phyloP scores from a whole-genome alignment of 2,888 invertebrate species.

The Alitta virens region DNA sequence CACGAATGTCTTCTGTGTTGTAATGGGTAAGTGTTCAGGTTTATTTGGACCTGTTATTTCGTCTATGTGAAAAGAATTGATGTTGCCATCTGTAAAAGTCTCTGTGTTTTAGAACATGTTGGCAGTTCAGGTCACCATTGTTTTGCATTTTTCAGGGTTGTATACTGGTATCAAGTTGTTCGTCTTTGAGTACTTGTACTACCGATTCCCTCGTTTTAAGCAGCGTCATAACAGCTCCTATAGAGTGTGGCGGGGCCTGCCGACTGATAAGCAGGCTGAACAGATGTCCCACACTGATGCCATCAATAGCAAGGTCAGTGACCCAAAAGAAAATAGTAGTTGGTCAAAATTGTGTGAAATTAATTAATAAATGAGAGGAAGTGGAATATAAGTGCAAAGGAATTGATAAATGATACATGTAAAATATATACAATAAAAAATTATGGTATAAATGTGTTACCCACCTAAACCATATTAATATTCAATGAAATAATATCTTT shows the following conservation, averaged over 20 bases:
- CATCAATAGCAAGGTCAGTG: constrained; percentile 40
- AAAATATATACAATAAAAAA: not conserved
- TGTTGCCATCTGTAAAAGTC: no score
- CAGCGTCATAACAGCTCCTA: constrained; percentile 54
- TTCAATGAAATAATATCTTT: no score
- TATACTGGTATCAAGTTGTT: constrained; percentile 58
- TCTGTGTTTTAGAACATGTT: no score
- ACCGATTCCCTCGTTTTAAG: constrained; percentile 58
- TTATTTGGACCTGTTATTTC: not conserved
- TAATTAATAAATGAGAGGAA: no score
- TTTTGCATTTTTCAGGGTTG: constrained; percentile 35
- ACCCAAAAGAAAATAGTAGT: not conserved
- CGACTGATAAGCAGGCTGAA: constrained; percentile 54
- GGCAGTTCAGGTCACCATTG: not conserved
- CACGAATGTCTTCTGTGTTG: constrained; percentile 38
- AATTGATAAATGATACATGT: no score
- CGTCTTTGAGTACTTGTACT: constrained; percentile 58
- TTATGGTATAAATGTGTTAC: no score
- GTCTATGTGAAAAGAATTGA: no score
- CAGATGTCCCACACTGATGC: constrained; percentile 34
- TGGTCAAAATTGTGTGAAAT: no score
- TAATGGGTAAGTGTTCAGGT: constrained; percentile 34
- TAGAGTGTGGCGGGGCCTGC: constrained; percentile 52
- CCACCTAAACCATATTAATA: no score
- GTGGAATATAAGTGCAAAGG: no score